A percentile compares a stretch with the other conserved stretches of the same genome.
Conservation (phyloP, 1,140 invertebrate genomes). For the Grapholita molesta region DNA sequence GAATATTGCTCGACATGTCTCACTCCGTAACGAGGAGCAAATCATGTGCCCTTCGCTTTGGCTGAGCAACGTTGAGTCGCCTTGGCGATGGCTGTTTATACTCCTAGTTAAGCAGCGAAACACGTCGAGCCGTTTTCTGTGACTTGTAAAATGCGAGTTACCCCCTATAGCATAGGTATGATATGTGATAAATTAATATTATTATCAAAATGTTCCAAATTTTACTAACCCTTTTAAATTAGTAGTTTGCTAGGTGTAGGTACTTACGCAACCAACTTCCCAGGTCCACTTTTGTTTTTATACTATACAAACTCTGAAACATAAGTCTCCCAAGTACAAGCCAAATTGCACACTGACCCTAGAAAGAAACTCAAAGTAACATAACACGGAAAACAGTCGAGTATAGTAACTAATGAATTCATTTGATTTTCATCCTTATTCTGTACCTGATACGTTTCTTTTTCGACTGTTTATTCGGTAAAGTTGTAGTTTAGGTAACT, state of each 20-base stretch:
- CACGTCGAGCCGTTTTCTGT: too few relatives aligned
- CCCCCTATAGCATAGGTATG: too few relatives aligned
- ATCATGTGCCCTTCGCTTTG: too few relatives aligned
- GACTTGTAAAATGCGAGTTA: too few relatives aligned
- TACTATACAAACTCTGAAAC: not conserved
- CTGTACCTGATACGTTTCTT: not conserved
- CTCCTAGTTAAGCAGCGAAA: too few relatives aligned
- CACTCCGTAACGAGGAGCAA: too few relatives aligned
- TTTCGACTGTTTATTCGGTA: not conserved
- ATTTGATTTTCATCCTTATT: not conserved
- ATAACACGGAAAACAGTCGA: not conserved
- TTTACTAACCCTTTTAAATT: not conserved
- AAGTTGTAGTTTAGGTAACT: not conserved
- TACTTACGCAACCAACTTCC: not conserved
- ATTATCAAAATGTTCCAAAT: not conserved
- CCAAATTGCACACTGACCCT: not conserved
- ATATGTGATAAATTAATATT: too few relatives aligned
- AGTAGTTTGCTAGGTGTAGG: not conserved
- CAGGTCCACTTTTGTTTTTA: not conserved
- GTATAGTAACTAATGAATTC: not conserved
- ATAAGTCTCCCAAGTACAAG: not conserved
- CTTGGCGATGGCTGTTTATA: too few relatives aligned
- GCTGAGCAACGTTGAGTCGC: too few relatives aligned
- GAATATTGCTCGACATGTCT: too few relatives aligned
- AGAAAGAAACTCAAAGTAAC: slow-evolving; percentile 5